Percentiles rank a stretch among this genome's conserved stretches.
phyloP scores from a whole-genome alignment of 2,888 invertebrate species.

The Tribolium freemani region DNA sequence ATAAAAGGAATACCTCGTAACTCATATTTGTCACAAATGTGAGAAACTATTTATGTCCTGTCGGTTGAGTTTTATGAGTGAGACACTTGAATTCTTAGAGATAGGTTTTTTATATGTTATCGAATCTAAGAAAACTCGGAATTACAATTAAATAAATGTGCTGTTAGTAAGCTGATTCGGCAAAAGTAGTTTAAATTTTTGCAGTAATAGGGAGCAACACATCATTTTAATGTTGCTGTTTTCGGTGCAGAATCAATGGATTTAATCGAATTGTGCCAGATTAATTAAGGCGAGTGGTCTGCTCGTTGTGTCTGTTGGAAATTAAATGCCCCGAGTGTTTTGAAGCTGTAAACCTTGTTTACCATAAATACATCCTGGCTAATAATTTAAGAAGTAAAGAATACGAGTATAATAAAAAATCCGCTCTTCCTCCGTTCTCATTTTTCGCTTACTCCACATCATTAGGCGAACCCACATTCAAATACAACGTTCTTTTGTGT shows the following conservation, averaged over 20 bases:
- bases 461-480: conserved; percentile 18
- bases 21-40: conserved; percentile 24
- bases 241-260: not conserved
- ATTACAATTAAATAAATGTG: not conserved
- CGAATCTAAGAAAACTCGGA: not conserved
- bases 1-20: conserved; percentile 3
- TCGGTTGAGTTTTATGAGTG: conserved; percentile 13
- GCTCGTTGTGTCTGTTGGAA: not conserved
- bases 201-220: not conserved
- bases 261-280: not conserved
- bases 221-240: conserved; percentile 16
- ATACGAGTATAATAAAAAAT: conserved; percentile 25
- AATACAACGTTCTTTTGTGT: conserved; percentile 17
- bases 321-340: conserved; percentile 4
- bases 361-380: conserved; percentile 16
- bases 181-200: conserved; percentile 8
- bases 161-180: not conserved
- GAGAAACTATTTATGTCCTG: conserved; percentile 22
- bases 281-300: conserved; percentile 4
- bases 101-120: conserved; percentile 11
- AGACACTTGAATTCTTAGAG: conserved; percentile 14
- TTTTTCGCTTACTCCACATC: conserved; percentile 27
- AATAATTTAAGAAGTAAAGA: conserved; percentile 23
- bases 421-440: not conserved
- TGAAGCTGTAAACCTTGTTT: conserved; percentile 21